Base-by-base conservation (phyloP, 1,140 invertebrate genomes). In the Pseudomyrmex dendroicus region DNA sequence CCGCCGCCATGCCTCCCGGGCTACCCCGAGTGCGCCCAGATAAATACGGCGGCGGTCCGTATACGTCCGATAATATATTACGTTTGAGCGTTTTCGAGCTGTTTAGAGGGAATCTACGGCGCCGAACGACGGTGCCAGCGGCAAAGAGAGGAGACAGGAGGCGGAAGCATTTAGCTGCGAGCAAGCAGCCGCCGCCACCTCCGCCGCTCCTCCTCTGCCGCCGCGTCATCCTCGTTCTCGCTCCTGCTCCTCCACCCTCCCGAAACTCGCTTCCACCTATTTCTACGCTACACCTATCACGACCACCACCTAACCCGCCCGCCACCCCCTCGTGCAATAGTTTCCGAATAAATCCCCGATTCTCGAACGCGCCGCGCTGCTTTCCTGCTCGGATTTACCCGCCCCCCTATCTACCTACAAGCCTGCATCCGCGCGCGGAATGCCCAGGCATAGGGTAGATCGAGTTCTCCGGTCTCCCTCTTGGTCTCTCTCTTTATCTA, bases 261-360 rank as follows among this genome's bases (percentile, higher is more conserved):
- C 80, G 73, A 78, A 86, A 86, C 82, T 86, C 86, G 82, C 83
- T 72, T 76, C 74, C 73, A 86, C 76, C 74, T 73, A 83, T 85
- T 85, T 46, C 87, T 83, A 70, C 80, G 72, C 67, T 84, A 86
- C 85, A 87, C 77, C 86, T 62, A 82, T 82, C 59, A 50, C 46
- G 66, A 44, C 76, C 84, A 76, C 84, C 59, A 83, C 68, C 84
- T 80, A 66, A 15, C 61, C 78, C n/a, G 74, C 61, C 64, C 10
- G 22, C 77, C 59, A 66, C 74, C 84, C 72, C 62, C 68, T 83
- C 90, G 88, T 86, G 93, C 93, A 92, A 94, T 94, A 94, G 93
- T 93, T 94, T 94, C 92, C 91, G 91, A 92, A 92, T 94, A 94
- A 94, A 93, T 94, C 92, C 92, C 92, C 91, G 92, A 90, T 93